phyloP scores from a whole-genome alignment of 2,113 vertebrate species.

The Illadopsis cleaveri region DNA sequence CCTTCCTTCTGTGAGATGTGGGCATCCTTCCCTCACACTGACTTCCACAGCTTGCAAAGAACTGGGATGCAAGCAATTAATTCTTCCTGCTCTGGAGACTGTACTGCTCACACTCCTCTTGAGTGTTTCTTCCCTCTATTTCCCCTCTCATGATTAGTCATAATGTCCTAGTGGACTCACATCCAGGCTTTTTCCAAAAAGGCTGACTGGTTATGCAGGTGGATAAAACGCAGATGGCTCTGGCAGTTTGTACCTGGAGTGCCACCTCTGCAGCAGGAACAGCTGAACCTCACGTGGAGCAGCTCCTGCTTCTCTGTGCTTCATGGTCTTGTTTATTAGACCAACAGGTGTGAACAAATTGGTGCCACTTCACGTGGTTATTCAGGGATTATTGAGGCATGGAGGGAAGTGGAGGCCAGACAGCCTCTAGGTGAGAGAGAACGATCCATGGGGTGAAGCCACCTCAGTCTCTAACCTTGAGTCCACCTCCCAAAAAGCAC shows the following conservation, averaged over 20 bases:
- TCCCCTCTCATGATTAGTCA: background rate
- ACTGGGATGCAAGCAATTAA: background rate
- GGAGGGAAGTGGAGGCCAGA: background rate
- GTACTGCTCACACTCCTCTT: background rate
- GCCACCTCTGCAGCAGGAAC: background rate
- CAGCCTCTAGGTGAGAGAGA: background rate
- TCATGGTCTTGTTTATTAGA: fast-evolving
- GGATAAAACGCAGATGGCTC: background rate
- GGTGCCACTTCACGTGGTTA: fast-evolving
- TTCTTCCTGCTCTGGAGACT: background rate
- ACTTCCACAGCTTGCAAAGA: background rate
- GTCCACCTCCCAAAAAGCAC: background rate
- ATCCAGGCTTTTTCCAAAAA: background rate
- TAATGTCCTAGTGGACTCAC: background rate
- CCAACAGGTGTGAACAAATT: background rate
- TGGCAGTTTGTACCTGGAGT: background rate
- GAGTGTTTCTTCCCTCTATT: background rate
- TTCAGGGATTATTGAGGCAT: background rate
- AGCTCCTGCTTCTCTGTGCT: background rate
- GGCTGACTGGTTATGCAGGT: background rate
- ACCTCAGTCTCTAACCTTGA: background rate
- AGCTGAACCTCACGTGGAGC: fast-evolving
- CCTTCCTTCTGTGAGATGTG: background rate
- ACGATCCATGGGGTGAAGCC: fast-evolving
- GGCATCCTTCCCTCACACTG: background rate